These are phyloP conservation scores for Drusus annulatus DNA, from an alignment of 1,140 invertebrate genomes.

Conservation along the genomic window DNA sequence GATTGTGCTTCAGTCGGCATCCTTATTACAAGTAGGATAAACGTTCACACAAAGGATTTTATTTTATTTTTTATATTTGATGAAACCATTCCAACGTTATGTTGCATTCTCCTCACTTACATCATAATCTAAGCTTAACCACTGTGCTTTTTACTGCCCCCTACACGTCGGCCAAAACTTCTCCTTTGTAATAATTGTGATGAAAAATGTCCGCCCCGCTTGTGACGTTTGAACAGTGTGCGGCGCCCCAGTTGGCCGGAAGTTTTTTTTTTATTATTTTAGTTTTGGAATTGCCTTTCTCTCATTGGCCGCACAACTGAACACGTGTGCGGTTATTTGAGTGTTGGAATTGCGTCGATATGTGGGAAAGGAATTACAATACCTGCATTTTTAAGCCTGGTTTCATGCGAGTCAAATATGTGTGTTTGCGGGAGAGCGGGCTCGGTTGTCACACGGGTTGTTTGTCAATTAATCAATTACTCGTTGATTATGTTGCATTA, in stretches of 20 bases:
- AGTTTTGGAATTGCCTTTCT: constrained; percentile 26
- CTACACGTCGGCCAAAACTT: constrained; percentile 1
- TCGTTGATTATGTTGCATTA: no score
- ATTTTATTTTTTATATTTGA: no score
- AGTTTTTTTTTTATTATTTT: constrained; percentile 46
- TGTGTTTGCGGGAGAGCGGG: background rate
- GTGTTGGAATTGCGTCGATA: no score
- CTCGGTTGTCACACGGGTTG: background rate
- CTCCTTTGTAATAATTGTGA: background rate
- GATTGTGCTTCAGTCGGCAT: no score
- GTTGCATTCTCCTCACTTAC: no score
- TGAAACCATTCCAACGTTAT: no score
- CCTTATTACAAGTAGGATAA: no score
- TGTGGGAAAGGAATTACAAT: background rate
- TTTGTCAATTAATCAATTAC: background rate
- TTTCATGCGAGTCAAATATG: background rate
- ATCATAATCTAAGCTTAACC: no score
- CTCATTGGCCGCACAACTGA: constrained; percentile 2
- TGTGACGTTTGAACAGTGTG: constrained; percentile 25
- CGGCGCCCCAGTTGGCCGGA: background rate
- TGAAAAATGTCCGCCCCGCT: constrained; percentile 13
- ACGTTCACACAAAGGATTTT: no score
- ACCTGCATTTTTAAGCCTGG: background rate
- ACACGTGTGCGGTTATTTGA: background rate
- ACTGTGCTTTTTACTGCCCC: no score